These are phyloP conservation scores for Callinectes sapidus DNA, from an alignment of 2,888 invertebrate genomes.

Conservation along the genomic window DNA sequence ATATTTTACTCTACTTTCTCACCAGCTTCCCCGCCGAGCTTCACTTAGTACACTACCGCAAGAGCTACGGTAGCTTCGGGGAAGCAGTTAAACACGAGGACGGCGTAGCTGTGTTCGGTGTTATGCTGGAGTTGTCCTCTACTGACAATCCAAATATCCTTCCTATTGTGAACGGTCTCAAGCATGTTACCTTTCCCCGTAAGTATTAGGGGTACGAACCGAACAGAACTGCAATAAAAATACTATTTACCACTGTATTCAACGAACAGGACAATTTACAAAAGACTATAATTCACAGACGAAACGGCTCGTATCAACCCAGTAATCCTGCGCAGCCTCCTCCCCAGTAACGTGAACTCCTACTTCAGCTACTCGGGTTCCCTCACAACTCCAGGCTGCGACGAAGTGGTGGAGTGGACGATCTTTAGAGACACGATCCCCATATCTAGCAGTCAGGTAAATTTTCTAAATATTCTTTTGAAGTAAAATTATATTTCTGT, in stretches of 20 bases:
- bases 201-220: not conserved
- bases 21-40: slow-evolving; percentile 84
- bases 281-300: not conserved
- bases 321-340: slow-evolving; percentile 1
- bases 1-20: not conserved
- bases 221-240: not conserved
- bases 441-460: slow-evolving; percentile 37
- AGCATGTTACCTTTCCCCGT: not conserved
- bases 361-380: slow-evolving; percentile 53
- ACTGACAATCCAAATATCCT: not conserved
- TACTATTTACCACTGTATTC: not conserved
- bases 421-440: slow-evolving; percentile 37
- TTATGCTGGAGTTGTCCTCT: slow-evolving; percentile 77
- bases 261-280: not conserved
- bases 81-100: slow-evolving; percentile 78
- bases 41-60: slow-evolving; percentile 87
- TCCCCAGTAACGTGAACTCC: not conserved
- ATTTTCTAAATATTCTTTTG: not conserved
- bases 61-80: slow-evolving; percentile 77
- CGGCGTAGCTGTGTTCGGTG: slow-evolving; percentile 82
- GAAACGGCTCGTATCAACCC: not conserved
- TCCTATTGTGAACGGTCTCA: not conserved
- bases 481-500: not conserved
- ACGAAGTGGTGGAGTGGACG: slow-evolving; percentile 46
- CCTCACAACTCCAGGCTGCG: slow-evolving; percentile 45